These are phyloP conservation scores for Folsomia manolachei DNA, from an alignment of 2,888 invertebrate species.

Conservation along the genomic window DNA sequence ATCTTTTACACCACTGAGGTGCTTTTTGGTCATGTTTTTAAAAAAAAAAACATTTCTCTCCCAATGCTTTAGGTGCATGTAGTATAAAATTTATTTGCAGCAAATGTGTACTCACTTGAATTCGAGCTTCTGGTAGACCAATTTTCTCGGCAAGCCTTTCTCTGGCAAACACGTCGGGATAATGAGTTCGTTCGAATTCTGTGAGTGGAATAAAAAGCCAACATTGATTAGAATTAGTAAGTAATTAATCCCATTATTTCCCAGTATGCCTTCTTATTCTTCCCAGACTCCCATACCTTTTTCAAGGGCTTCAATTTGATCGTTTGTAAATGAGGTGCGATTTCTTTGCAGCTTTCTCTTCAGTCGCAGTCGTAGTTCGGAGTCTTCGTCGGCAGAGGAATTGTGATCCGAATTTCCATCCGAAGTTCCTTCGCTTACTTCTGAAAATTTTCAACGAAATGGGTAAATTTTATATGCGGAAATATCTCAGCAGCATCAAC, in stretches of 20 bases:
- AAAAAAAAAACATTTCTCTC: no score
- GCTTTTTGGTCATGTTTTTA: no score
- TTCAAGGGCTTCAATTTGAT: conserved; percentile 97
- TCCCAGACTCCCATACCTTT: conserved; percentile 68
- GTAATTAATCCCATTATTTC: neutral
- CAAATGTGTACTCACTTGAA: conserved; percentile 96
- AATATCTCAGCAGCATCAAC: no score
- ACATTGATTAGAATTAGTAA: conserved; percentile 37
- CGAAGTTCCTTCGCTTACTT: conserved; percentile 68
- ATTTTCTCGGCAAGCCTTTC: conserved; percentile 95
- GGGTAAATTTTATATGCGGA: no score
- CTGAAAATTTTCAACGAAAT: conserved; percentile 45
- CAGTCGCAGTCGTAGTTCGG: conserved; percentile 85
- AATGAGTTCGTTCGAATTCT: conserved; percentile 97
- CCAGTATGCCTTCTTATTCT: neutral
- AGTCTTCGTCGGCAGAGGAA: conserved; percentile 73
- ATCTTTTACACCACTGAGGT: no score
- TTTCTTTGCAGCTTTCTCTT: conserved; percentile 96
- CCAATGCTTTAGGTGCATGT: no score
- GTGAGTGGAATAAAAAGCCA: conserved; percentile 57
- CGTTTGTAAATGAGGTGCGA: conserved; percentile 96
- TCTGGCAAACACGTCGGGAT: conserved; percentile 94
- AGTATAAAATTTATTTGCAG: no score
- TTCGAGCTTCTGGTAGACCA: conserved; percentile 97
- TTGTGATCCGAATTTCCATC: conserved; percentile 89